These are phyloP conservation scores for Engraulis encrasicolus DNA, from an alignment of 2,113 vertebrate genomes.

Conservation along the genomic window DNA sequence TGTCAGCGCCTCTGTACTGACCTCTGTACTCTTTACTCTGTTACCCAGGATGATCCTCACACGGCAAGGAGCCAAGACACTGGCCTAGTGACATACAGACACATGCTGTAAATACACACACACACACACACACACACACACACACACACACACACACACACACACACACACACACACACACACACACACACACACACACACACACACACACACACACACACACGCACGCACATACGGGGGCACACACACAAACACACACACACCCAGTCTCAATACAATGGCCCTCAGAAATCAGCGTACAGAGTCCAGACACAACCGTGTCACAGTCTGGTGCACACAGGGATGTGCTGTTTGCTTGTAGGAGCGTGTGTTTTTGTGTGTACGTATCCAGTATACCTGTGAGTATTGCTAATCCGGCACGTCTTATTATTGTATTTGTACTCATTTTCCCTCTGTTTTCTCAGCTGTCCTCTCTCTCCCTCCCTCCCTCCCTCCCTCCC, in stretches of 20 bases:
- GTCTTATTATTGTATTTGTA: neutral
- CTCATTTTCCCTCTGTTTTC: neutral
- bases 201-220: neutral
- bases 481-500: neutral
- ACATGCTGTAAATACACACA: neutral
- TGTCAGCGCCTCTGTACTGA: too few species aligned
- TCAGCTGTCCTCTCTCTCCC: neutral
- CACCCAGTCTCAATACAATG: neutral
- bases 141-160: slow-evolving; percentile 1
- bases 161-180: neutral
- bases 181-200: slow-evolving; percentile 3
- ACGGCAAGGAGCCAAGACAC: neutral
- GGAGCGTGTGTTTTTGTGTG: neutral
- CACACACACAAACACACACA: neutral
- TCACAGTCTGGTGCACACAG: neutral
- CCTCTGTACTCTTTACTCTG: too few species aligned
- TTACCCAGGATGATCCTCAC: neutral
- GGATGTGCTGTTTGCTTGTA: neutral
- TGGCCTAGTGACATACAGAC: neutral
- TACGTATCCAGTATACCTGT: neutral
- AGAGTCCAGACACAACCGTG: neutral
- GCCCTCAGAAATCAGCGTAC: neutral
- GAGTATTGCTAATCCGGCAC: neutral
- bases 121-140: neutral
- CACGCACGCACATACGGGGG: neutral